Base-by-base conservation (phyloP, 2,888 invertebrate species). In the Apomyelois bistriatella region DNA sequence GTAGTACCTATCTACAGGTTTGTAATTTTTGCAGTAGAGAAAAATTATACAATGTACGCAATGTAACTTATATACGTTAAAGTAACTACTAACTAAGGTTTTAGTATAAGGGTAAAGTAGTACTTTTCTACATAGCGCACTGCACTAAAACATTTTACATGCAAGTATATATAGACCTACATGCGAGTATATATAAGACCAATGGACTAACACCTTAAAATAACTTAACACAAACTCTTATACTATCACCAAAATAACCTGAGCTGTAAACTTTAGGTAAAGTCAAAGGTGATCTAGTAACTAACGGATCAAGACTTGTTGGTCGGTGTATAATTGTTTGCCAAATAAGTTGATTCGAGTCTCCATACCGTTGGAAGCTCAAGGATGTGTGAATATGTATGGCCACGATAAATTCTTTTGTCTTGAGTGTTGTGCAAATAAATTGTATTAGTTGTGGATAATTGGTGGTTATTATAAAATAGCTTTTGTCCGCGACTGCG, bases 271-370 rank as follows among this genome's bases (percentile, higher is more conserved):
- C 9, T 9, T 15, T 32, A 46, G 30, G 40, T 32, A 54, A 17
- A 5, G 7, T 52, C n/a, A 30, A 36, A 49, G 22, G 1, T 2
- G 12, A 6, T 38, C 10, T 17, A 35, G 32, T 9, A 51, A 40
- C 40, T 12, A n/a, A 10, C 4, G 47, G 53, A 4, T 52, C 55
- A 38, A 37, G 9, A 32, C 40, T 40, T n/a, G 10, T 1, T 58
- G 53, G 58, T 15, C 22, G 8, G 0, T 22, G 41, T 16, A 42
- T 13, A 47, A 42, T 54, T 55, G 46, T 55, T 49, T 35, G 51
- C 46, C 41, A 47, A 54, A 48, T 55, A 43, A 37, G 38, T 32
- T 4, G 46, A n/a, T 46, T 32, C 46, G 5, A 46, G 30, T 32
- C 41, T 16, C 10, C 17, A 41, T 22, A 17, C 16, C 10, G 28